These are phyloP conservation scores for Xiphophorus couchianus DNA, from an alignment of 2,113 vertebrate species.

Conservation along the genomic window DNA sequence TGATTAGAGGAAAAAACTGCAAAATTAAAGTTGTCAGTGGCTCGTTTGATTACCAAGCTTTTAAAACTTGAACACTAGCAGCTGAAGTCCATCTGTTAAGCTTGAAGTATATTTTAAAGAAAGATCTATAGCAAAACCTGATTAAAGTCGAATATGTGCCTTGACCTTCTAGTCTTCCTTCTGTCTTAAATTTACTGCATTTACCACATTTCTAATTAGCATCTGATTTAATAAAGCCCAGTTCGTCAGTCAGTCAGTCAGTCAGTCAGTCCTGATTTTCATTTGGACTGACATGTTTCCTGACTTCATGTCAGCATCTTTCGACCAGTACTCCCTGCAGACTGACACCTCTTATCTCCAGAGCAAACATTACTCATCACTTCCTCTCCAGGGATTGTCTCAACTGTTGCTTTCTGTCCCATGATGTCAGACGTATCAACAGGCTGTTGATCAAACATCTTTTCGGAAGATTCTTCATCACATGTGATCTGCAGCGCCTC, in stretches of 20 bases:
- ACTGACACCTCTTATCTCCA: slow-evolving; percentile 5
- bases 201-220: background rate
- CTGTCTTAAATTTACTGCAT: background rate
- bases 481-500: slow-evolving; percentile 10
- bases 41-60: background rate
- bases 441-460: slow-evolving; percentile 34
- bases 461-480: slow-evolving; percentile 15
- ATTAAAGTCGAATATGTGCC: background rate
- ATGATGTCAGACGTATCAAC: slow-evolving; percentile 55
- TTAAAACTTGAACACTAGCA: background rate
- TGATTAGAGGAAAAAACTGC: background rate
- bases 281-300: slow-evolving; percentile 12
- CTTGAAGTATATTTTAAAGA: no score
- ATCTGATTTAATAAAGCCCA: background rate
- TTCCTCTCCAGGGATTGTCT: slow-evolving; percentile 31
- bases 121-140: no score
- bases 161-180: background rate
- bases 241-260: background rate
- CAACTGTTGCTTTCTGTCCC: background rate
- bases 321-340: background rate
- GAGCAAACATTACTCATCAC: slow-evolving; percentile 57
- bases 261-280: slow-evolving; percentile 15
- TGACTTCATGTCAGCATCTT: slow-evolving; percentile 19
- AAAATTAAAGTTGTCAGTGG: background rate
- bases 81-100: background rate